A percentile compares a stretch with the other conserved stretches of the same genome.
phyloP scores from a whole-genome alignment of 2,888 invertebrate genomes.

The Sinodicranocentrus sp. region DNA sequence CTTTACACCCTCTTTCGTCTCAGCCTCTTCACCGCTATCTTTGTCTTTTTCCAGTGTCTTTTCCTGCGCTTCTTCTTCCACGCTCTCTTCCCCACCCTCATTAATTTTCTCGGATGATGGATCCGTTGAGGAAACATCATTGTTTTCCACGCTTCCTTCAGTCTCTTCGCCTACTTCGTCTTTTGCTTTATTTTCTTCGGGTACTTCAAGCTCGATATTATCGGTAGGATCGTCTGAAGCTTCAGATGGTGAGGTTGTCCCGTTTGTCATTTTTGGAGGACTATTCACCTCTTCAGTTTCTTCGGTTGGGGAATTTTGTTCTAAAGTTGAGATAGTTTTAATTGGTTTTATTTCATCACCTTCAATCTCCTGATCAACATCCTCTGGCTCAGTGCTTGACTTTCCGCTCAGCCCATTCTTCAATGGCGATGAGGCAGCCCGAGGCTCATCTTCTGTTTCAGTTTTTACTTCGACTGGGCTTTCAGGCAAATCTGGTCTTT shows the following conservation, averaged over 20 bases:
- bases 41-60: conserved; percentile 42
- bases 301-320: conserved; percentile 31
- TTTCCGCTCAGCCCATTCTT: conserved; percentile 75
- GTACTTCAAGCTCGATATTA: conserved; percentile 65
- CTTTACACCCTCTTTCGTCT: conserved; percentile 51
- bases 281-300: conserved; percentile 25
- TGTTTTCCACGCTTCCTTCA: conserved; percentile 45
- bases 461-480: conserved; percentile 44
- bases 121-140: conserved; percentile 16
- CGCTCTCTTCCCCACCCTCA: conserved; percentile 10
- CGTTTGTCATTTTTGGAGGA: conserved; percentile 62
- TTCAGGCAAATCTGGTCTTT: conserved; percentile 68
- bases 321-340: background rate
- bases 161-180: conserved; percentile 65
- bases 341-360: background rate
- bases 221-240: conserved; percentile 66
- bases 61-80: conserved; percentile 18
- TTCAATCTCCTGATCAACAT: conserved; percentile 40
- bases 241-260: conserved; percentile 66
- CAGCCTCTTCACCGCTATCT: conserved; percentile 22
- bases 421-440: conserved; percentile 58
- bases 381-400: conserved; percentile 71
- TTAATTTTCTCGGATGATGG: conserved; percentile 1
- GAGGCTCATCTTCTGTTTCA: conserved; percentile 51
- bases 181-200: conserved; percentile 61